Percentiles rank a stretch among this genome's conserved stretches.
Conservation (phyloP, 2,888 invertebrate species). For the Drosophila phalerata region DNA sequence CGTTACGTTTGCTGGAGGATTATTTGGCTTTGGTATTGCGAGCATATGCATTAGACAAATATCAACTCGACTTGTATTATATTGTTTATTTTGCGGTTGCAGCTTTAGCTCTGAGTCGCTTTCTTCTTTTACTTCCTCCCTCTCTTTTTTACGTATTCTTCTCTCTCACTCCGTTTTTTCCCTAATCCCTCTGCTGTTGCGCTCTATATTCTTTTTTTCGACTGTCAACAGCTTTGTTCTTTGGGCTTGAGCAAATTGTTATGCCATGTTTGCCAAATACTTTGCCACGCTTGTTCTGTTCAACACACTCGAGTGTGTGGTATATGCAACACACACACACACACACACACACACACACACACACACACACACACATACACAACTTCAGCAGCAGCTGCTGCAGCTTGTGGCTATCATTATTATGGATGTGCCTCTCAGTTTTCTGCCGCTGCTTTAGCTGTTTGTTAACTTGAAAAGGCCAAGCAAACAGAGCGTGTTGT, state of each 20-base stretch:
- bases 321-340: conserved; percentile 21
- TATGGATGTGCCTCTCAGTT: conserved; percentile 51
- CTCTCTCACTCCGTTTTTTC: background rate
- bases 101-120: conserved; percentile 2
- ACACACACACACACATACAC: background rate
- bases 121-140: background rate
- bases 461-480: conserved; percentile 59
- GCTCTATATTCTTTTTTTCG: conserved; percentile 18
- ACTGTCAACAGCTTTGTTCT: conserved; percentile 64
- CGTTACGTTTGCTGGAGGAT: conserved; percentile 54
- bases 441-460: conserved; percentile 34
- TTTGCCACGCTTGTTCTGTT: conserved; percentile 71
- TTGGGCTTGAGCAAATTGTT: conserved; percentile 69
- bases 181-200: background rate
- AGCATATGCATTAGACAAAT: conserved; percentile 61
- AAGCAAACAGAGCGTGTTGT: conserved; percentile 28
- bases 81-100: conserved; percentile 69
- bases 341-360: background rate
- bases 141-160: conserved; percentile 3
- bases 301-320: conserved; percentile 42
- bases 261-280: conserved; percentile 77
- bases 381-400: conserved; percentile 28
- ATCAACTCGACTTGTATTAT: conserved; percentile 63
- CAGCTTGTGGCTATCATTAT: conserved; percentile 58
- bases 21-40: conserved; percentile 60